Conservation (phyloP, 1,140 invertebrate species). For the Halesus radiatus region DNA sequence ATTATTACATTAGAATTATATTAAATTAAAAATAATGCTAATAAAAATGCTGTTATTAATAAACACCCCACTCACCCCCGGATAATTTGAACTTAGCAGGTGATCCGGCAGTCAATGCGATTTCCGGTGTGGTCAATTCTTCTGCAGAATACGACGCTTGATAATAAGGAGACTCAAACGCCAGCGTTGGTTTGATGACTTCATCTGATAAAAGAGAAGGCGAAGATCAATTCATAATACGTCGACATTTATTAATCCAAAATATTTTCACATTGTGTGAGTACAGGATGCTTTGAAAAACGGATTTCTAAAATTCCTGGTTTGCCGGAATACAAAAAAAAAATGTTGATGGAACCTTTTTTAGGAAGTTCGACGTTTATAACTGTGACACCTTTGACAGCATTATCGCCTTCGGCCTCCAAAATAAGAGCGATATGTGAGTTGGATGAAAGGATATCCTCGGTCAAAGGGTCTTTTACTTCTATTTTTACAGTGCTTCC, state of each 20-base stretch:
- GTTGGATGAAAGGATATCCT: background rate
- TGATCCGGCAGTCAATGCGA: no score
- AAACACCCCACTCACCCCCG: conserved; percentile 12
- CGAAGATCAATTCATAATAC: background rate
- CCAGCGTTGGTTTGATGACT: background rate
- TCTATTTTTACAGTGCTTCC: background rate
- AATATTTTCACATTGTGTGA: background rate
- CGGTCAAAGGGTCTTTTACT: background rate
- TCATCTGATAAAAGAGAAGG: background rate
- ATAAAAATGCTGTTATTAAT: no score
- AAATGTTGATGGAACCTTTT: background rate
- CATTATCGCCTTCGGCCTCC: background rate
- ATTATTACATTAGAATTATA: no score
- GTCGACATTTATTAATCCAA: background rate
- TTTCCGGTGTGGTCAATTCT: no score
- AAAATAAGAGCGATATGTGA: conserved; percentile 3
- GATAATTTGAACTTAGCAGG: background rate
- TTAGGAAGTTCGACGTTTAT: background rate
- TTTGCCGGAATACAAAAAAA: background rate
- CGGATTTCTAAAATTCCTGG: background rate
- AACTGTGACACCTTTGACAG: background rate
- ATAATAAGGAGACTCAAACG: no score
- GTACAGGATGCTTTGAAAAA: no score
- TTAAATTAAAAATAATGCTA: no score
- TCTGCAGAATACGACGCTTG: no score